Evolutionary conservation across 2,797 vertebrate species (phyloP), one percentile per base, ranked within the genome.

Genomic region (Sternarchorhynchus goeldii): DNA sequence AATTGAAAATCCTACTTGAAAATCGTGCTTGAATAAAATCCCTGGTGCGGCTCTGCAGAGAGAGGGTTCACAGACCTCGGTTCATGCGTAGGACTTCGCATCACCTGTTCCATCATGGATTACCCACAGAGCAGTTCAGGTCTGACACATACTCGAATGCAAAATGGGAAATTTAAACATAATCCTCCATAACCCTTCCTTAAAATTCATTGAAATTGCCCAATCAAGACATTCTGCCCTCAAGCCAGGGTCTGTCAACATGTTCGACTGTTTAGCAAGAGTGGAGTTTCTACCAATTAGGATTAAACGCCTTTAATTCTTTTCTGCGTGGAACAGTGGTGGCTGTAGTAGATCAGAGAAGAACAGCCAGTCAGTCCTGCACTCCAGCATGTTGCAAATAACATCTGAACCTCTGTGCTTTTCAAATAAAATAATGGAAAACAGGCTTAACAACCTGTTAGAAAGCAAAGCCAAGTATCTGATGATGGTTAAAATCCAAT

Each of bases 401-500:
- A 2, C 29, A 50, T 20, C 25, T n/a, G 67, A 55, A 70, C 5
- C 45, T 17, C 6, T 8, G 10, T 2, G 41, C 29, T 18, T n/a
- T 50, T 31, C 29, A 32, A 32, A 72, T 69, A 20, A 60, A 68
- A 69, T 71, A 29, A 81, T 20, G 59, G 45, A 36, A 10, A 4
- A 10, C 1, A 68, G 10, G 64, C 45, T 58, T 36, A 20, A 73
- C 55, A 2, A n/a, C 71, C 64, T 45, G 59, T 66, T 62, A 55
- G 66, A 84, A 74, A 78, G 36, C 25, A 81, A 65, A 70, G 74
- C 14, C 65, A 63, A 56, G 39, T 5, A 73, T 56, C 12, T 16
- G 18, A 57, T 58, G 66, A 56, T 67, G 73, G 76, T 81, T 81
- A 66, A 79, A 87, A 89, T 89, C 85, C 86, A 89, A 89, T 88